Conservation (phyloP, 2,888 invertebrate genomes). For the Apamea epomidion region DNA sequence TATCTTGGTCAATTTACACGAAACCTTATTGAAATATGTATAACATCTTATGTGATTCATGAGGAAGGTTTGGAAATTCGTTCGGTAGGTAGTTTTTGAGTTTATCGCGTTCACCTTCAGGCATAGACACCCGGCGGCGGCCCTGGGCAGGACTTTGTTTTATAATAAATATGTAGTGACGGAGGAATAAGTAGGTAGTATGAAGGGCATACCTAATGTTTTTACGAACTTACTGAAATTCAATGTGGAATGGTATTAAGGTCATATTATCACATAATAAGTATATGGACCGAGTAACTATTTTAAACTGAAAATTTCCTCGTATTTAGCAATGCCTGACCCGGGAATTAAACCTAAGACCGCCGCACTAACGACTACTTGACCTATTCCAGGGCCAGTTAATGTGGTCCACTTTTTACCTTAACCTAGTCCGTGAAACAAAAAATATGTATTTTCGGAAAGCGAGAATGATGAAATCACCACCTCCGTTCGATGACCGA, state of each 20-base stretch:
- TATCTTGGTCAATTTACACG: no score
- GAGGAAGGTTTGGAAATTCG: no score
- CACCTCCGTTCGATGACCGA: slow-evolving; percentile 46
- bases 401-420: not conserved
- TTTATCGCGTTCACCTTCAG: no score
- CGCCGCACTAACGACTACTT: not conserved
- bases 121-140: no score
- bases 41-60: no score
- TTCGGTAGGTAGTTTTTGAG: no score
- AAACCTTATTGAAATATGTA: no score
- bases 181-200: not conserved
- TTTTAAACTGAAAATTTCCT: not conserved
- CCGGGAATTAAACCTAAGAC: not conserved
- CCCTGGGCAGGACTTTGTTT: no score
- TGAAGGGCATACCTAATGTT: not conserved
- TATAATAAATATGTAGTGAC: not conserved
- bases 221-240: not conserved
- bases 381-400: not conserved
- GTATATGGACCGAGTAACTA: not conserved
- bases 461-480: slow-evolving; percentile 27
- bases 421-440: not conserved
- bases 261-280: no score
- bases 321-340: not conserved
- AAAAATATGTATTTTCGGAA: not conserved
- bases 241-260: not conserved